These are phyloP conservation scores for Barnardius zonarius DNA, from an alignment of 2,113 vertebrate genomes.

Conservation along the genomic window DNA sequence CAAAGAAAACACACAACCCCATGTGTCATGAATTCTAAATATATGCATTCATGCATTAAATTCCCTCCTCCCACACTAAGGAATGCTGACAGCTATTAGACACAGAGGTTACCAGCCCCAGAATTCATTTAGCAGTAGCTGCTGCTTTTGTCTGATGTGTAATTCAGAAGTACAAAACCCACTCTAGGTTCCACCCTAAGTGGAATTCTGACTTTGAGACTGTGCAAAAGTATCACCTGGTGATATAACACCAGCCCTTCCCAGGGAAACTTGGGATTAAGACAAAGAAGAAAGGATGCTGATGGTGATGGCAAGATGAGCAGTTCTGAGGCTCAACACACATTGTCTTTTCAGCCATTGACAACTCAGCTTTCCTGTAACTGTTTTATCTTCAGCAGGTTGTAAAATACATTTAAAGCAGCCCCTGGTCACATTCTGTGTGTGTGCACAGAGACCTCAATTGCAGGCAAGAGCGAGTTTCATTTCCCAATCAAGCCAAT, in stretches of 20 bases:
- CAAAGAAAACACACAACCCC: background rate
- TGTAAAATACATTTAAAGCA: background rate
- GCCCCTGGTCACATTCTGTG: background rate
- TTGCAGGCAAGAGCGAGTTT: background rate
- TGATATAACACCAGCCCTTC: background rate
- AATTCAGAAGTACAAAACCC: background rate
- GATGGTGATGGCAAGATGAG: background rate
- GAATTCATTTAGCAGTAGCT: background rate
- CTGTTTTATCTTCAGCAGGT: background rate
- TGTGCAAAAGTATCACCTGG: background rate
- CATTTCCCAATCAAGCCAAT: background rate
- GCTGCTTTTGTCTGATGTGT: accelerated
- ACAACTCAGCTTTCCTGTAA: background rate
- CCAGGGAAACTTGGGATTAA: background rate
- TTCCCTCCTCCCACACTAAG: background rate
- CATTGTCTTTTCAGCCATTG: background rate
- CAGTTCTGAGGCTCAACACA: background rate
- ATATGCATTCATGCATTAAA: background rate
- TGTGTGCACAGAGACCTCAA: background rate
- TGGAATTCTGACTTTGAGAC: background rate
- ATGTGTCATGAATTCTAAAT: background rate
- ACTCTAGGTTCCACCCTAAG: background rate
- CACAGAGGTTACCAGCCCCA: background rate
- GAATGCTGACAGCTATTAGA: background rate
- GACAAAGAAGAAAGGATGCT: background rate